Evolutionary conservation across 2,797 vertebrate species (phyloP).

Genomic region (Alca torda): DNA sequence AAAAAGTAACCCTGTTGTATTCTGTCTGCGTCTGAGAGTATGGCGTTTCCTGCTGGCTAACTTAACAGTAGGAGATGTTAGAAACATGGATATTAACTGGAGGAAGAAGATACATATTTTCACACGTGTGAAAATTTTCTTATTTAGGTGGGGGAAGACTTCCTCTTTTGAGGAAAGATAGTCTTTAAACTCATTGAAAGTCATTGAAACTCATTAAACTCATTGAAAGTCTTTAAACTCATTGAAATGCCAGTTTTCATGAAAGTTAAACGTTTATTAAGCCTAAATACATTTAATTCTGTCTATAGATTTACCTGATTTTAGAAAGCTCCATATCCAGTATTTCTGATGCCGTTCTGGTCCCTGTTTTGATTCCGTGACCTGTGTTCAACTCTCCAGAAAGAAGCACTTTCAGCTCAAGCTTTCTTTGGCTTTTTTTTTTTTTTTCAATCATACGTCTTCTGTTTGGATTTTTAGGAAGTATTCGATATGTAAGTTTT

Average conservation of each 20-base stretch:
- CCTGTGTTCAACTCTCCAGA: not conserved
- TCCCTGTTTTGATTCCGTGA: not conserved
- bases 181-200: not conserved
- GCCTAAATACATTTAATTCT: not conserved
- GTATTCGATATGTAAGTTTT: not conserved
- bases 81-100: not conserved
- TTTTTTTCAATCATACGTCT: fast-evolving
- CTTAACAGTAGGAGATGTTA: not conserved
- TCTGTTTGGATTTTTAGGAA: not conserved
- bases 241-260: not conserved
- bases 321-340: not conserved
- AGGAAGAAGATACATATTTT: not conserved
- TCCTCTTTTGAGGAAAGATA: not conserved
- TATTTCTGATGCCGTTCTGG: not conserved
- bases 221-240: not conserved
- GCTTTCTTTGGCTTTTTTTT: not conserved
- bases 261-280: not conserved
- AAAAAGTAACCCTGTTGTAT: not conserved
- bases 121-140: fast-evolving
- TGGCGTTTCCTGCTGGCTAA: not conserved
- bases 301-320: not conserved
- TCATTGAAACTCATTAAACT: too few species aligned
- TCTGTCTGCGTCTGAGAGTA: not conserved
- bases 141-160: not conserved
- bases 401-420: not conserved